Evolutionary conservation across 2,113 vertebrate genomes (phyloP).

Genomic region (Chlamydotis undulata): DNA sequence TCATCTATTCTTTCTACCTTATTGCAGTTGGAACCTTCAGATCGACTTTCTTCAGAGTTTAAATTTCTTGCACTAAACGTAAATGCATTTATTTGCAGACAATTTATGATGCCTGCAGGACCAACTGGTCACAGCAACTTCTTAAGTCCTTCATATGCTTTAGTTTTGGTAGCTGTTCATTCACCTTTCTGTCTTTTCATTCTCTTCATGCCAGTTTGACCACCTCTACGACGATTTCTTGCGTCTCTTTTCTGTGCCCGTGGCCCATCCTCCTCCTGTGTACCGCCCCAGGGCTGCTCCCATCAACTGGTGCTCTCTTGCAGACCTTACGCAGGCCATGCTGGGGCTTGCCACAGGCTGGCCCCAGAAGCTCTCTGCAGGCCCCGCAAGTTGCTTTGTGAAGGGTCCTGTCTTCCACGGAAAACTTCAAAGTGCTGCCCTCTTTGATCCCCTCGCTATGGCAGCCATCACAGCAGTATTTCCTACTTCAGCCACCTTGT

Average conservation of each 20-base stretch:
- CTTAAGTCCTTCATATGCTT: neutral
- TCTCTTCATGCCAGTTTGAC: neutral
- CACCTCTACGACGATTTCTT: neutral
- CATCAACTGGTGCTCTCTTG: fast-evolving
- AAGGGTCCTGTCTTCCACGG: neutral
- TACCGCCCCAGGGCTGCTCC: neutral
- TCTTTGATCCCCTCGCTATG: fast-evolving
- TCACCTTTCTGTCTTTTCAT: neutral
- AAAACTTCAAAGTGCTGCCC: neutral
- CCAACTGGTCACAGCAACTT: neutral
- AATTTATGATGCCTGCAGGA: neutral
- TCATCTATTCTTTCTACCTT: neutral
- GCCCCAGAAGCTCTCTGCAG: neutral
- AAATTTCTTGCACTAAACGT: neutral
- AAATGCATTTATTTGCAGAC: neutral
- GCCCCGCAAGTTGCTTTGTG: neutral
- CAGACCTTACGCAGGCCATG: fast-evolving
- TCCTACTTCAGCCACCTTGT: neutral
- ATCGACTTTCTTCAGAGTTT: neutral
- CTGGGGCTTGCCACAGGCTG: neutral
- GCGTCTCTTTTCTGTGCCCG: neutral
- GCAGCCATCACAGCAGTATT: neutral
- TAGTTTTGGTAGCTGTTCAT: neutral
- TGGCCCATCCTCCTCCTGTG: neutral
- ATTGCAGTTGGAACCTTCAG: neutral